phyloP scores from a whole-genome alignment of 2,888 invertebrate species.

The Chrysolina oricalcia region DNA sequence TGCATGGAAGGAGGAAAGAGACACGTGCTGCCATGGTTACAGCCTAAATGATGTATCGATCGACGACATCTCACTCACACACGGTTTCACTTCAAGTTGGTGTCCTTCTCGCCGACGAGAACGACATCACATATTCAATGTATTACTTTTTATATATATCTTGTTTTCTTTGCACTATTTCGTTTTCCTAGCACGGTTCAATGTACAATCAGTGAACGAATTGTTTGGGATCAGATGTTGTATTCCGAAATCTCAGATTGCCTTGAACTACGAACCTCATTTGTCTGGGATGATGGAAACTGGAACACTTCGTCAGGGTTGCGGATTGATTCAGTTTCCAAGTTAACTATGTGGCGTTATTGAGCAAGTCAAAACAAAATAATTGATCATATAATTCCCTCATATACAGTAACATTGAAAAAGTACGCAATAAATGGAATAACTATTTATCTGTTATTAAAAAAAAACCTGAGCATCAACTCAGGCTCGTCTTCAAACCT shows the following conservation, averaged over 20 bases:
- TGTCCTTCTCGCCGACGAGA: slow-evolving; percentile 61
- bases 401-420: no score
- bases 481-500: no score
- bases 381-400: no score
- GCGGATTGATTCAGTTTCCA: no score
- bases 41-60: slow-evolving; percentile 75
- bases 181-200: slow-evolving; percentile 41
- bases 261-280: not conserved
- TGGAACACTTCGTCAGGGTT: not conserved
- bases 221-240: slow-evolving; percentile 4
- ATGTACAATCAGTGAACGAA: slow-evolving; percentile 11
- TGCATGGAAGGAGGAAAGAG: slow-evolving; percentile 67
- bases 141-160: slow-evolving; percentile 69
- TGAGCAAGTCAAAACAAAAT: no score
- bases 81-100: slow-evolving; percentile 33
- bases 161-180: slow-evolving; percentile 54
- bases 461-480: no score
- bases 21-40: slow-evolving; percentile 74
- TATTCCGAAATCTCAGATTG: not conserved
- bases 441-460: no score
- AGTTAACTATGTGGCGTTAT: no score
- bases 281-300: not conserved
- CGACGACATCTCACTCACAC: slow-evolving; percentile 68
- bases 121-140: slow-evolving; percentile 73
- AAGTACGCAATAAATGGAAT: no score